Percentiles rank a stretch among this genome's conserved stretches.
Evolutionary conservation across 2,888 invertebrate genomes (phyloP).

Genomic region (Mamestra brassicae): DNA sequence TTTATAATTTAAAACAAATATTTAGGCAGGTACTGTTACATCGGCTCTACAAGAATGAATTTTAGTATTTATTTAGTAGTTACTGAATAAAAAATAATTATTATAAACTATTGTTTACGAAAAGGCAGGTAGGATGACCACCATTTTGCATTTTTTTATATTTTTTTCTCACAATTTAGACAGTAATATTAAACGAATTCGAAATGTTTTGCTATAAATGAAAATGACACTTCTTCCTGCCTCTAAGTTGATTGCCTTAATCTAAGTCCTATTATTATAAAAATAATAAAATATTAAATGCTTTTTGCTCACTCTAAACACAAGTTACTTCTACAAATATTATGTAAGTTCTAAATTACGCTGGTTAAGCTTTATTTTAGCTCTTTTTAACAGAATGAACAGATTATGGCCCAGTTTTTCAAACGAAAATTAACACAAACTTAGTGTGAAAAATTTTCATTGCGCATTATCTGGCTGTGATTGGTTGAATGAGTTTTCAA

Average conservation of each 20-base stretch:
- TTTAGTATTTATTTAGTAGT: background rate
- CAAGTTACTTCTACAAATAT: background rate
- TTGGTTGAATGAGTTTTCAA: no score
- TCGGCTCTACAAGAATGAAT: background rate
- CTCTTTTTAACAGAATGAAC: constrained; percentile 27
- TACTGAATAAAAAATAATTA: background rate
- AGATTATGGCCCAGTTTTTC: background rate
- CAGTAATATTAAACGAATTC: background rate
- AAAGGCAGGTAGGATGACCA: background rate
- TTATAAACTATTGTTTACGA: background rate
- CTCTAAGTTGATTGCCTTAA: background rate
- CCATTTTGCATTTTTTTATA: background rate
- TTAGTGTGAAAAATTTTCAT: background rate
- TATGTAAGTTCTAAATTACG: background rate
- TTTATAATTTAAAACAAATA: background rate
- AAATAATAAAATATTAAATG: constrained; percentile 21
- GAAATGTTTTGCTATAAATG: background rate
- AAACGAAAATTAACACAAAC: background rate
- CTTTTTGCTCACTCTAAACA: constrained; percentile 5
- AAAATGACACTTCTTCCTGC: background rate
- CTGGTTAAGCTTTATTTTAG: constrained; percentile 24
- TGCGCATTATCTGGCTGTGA: no score
- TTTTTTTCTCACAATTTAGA: background rate
- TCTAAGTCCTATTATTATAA: constrained; percentile 16
- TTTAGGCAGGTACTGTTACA: background rate